Evolutionary conservation across 2,797 vertebrate species (phyloP).

Genomic region (Mormyrus hasselquistii): DNA sequence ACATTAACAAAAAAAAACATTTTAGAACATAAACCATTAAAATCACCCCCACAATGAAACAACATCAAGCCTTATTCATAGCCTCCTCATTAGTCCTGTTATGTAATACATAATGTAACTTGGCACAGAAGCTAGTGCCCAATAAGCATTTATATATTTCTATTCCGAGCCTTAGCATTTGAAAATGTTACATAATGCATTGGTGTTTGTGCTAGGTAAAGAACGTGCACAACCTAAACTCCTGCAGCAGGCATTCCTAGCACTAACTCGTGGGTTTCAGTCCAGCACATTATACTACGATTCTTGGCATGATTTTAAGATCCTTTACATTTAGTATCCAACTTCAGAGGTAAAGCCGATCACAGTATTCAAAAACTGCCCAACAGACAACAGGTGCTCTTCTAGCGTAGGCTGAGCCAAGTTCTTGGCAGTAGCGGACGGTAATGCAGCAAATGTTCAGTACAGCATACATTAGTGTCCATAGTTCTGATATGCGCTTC

Average conservation of each 20-base stretch:
- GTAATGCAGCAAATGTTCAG: background rate
- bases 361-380: background rate
- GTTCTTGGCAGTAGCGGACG: constrained; percentile 1
- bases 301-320: background rate
- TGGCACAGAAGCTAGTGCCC: background rate
- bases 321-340: background rate
- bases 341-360: background rate
- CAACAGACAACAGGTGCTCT: constrained; percentile 10
- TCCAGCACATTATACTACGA: background rate
- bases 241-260: background rate
- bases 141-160: background rate
- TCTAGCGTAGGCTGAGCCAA: background rate
- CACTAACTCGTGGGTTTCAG: background rate
- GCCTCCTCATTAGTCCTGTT: background rate
- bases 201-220: background rate
- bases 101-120: background rate
- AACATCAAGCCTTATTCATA: background rate
- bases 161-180: background rate
- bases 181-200: background rate
- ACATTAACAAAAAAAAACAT: background rate
- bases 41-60: background rate
- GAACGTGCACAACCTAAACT: background rate
- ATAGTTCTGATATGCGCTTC: background rate
- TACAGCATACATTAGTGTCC: background rate
- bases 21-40: background rate